Conservation (phyloP, 2,888 invertebrate genomes). For the Dryocosmus kuriphilus region DNA sequence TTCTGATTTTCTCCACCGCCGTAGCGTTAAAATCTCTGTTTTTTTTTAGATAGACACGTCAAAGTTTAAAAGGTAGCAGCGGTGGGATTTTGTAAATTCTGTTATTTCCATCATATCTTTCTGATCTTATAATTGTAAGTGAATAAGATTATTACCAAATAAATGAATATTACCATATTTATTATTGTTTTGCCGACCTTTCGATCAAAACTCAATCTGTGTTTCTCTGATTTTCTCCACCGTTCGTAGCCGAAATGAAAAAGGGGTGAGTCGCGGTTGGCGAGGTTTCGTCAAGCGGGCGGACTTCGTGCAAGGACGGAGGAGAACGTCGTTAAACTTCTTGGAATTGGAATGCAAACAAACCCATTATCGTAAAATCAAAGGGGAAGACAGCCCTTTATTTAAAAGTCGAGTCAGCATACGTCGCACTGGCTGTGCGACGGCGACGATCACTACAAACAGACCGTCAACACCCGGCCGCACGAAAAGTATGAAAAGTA, state of each 20-base stretch:
- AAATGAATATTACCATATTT: background rate
- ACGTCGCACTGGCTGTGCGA: constrained; percentile 57
- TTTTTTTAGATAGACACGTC: too few species aligned
- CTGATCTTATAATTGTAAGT: too few species aligned
- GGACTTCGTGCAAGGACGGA: constrained; percentile 47
- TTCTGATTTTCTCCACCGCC: constrained; percentile 1
- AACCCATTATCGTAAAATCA: constrained; percentile 73
- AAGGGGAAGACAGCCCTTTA: constrained; percentile 71
- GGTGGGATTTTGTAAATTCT: too few species aligned
- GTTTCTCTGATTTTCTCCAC: background rate
- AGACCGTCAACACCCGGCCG: constrained; percentile 66
- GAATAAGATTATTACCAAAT: too few species aligned
- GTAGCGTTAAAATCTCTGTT: too few species aligned
- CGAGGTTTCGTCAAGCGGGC: constrained; percentile 35
- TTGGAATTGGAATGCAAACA: constrained; percentile 73
- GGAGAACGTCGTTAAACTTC: constrained; percentile 67
- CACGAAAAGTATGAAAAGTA: constrained; percentile 74
- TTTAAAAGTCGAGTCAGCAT: constrained; percentile 65
- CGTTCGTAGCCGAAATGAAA: constrained; percentile 11
- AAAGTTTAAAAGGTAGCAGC: too few species aligned
- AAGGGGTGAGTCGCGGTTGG: constrained; percentile 30
- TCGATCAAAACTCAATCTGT: constrained; percentile 16
- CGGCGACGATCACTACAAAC: constrained; percentile 60
- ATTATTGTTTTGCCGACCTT: background rate
- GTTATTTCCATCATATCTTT: too few species aligned